Conservation (phyloP, 2,113 vertebrate genomes). For the Delphinus delphis region DNA sequence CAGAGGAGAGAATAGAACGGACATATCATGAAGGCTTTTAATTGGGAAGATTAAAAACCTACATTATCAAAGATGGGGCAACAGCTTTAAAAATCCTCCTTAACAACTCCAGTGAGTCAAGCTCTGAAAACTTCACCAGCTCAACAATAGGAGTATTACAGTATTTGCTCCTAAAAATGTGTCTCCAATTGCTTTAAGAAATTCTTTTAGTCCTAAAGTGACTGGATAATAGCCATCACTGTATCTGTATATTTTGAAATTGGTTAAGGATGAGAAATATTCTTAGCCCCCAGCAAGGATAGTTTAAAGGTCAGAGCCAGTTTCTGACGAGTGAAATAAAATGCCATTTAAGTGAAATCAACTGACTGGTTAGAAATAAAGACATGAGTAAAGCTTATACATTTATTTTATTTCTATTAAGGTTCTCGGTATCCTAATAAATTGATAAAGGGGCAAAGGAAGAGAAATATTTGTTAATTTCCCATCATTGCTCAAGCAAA, state of each 20-base stretch:
- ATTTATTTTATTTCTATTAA: constrained; percentile 22
- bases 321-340: constrained; percentile 52
- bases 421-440: not conserved
- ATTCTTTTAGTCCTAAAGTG: constrained; percentile 45
- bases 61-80: constrained; percentile 41
- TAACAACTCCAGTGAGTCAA: constrained; percentile 50
- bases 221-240: constrained; percentile 35
- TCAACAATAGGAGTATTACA: constrained; percentile 37
- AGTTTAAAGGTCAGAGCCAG: constrained; percentile 46
- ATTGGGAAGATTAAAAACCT: constrained; percentile 38
- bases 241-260: constrained; percentile 16
- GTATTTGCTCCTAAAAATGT: constrained; percentile 48
- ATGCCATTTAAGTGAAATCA: constrained; percentile 46
- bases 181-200: constrained; percentile 50
- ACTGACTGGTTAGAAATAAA: constrained; percentile 45
- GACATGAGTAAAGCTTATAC: not conserved
- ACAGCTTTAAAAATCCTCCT: constrained; percentile 51
- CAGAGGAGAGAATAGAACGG: constrained; percentile 44
- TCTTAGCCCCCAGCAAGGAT: constrained; percentile 44
- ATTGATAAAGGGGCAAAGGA: constrained; percentile 30
- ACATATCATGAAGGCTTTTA: not conserved
- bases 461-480: constrained; percentile 41
- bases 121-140: constrained; percentile 41
- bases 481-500: constrained; percentile 12
- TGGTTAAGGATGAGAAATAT: not conserved